Conservation (phyloP, 2,888 invertebrate species). For the Molanna angustata region DNA sequence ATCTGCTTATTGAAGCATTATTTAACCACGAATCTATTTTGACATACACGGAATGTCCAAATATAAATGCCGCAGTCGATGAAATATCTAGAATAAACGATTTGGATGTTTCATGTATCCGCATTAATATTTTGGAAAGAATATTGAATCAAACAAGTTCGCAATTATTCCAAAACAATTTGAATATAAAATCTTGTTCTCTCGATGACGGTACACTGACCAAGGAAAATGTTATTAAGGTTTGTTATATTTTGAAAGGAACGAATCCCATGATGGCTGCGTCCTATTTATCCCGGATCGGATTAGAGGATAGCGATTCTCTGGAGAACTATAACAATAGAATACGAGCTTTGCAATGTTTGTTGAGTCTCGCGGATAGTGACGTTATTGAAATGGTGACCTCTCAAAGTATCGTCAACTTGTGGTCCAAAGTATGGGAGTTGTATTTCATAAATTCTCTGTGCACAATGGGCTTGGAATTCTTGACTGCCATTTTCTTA, state of each 20-base stretch:
- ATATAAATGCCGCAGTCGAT: slow-evolving; percentile 49
- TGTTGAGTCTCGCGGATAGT: slow-evolving; percentile 50
- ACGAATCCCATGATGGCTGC: slow-evolving; percentile 55
- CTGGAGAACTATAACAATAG: slow-evolving; percentile 51
- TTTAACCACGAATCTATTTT: slow-evolving; percentile 48
- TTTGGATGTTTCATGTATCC: slow-evolving; percentile 49
- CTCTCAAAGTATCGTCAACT: slow-evolving; percentile 44
- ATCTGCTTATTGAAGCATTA: slow-evolving; percentile 48
- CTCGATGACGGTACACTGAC: slow-evolving; percentile 39
- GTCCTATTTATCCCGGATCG: slow-evolving; percentile 51
- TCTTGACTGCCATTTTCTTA: slow-evolving; percentile 47
- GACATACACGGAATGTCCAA: slow-evolving; percentile 45
- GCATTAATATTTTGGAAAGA: slow-evolving; percentile 52
- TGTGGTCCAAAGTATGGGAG: slow-evolving; percentile 49
- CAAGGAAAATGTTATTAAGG: slow-evolving; percentile 45
- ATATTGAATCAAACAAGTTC: slow-evolving; percentile 39
- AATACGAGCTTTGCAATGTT: slow-evolving; percentile 50
- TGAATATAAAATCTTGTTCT: slow-evolving; percentile 36
- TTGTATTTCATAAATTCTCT: slow-evolving; percentile 46
- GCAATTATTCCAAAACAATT: slow-evolving; percentile 33
- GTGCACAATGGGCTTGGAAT: slow-evolving; percentile 51
- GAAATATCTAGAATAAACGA: slow-evolving; percentile 54
- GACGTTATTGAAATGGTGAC: slow-evolving; percentile 51
- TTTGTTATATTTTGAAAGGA: slow-evolving; percentile 52
- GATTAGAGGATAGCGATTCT: slow-evolving; percentile 50